Evolutionary conservation across 2,797 vertebrate genomes (phyloP).

Genomic region (Parambassis ranga): DNA sequence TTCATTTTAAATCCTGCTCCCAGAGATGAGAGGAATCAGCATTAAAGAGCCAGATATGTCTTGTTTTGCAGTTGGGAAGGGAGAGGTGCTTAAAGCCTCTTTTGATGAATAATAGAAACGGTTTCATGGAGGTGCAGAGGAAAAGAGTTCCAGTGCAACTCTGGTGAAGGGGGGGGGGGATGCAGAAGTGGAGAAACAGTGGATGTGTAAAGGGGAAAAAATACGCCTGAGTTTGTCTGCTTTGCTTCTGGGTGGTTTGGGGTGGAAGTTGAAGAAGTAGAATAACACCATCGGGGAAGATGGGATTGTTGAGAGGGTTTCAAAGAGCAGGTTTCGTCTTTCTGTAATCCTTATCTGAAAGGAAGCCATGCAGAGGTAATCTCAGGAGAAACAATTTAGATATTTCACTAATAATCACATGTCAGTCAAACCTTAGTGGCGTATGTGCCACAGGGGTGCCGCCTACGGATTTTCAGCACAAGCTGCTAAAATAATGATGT

Average conservation of each 20-base stretch:
- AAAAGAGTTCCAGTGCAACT: constrained; percentile 22
- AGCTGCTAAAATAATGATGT: not conserved
- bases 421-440: constrained; percentile 27
- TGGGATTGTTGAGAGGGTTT: not conserved
- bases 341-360: constrained; percentile 46
- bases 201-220: constrained; percentile 41
- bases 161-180: not conserved
- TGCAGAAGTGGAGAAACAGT: not conserved
- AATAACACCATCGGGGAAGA: not conserved
- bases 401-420: constrained; percentile 19
- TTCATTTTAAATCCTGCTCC: constrained; percentile 46
- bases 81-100: constrained; percentile 40
- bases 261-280: constrained; percentile 5
- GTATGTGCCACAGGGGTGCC: not conserved
- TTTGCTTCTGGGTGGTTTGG: constrained; percentile 30
- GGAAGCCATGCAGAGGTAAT: constrained; percentile 23
- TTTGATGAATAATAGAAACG: constrained; percentile 67
- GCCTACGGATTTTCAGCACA: not conserved
- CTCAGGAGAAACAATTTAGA: constrained; percentile 30
- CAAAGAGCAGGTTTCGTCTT: constrained; percentile 40
- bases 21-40: constrained; percentile 29
- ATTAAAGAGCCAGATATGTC: constrained; percentile 30
- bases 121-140: constrained; percentile 40
- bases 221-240: constrained; percentile 32
- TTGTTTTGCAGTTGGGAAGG: constrained; percentile 43